phyloP scores from a whole-genome alignment of 2,888 invertebrate species.

The Apeira syringaria region DNA sequence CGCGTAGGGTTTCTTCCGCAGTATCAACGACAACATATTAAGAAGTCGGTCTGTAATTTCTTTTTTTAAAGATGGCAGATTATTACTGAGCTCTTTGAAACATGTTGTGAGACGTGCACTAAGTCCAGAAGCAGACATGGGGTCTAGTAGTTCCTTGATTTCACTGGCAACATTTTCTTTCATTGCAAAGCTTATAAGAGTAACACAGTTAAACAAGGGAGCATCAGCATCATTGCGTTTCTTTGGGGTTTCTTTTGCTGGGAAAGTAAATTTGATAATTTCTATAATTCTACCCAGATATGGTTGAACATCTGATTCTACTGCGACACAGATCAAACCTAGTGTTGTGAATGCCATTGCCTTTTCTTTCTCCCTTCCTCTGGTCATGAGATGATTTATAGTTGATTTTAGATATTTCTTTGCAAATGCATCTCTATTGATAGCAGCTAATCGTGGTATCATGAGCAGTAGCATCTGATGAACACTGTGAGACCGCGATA shows the following conservation, averaged over 20 bases:
- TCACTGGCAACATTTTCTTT: conserved; percentile 90
- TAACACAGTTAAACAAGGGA: conserved; percentile 97
- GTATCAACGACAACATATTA: conserved; percentile 94
- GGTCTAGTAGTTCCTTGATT: conserved; percentile 92
- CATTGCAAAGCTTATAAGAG: conserved; percentile 94
- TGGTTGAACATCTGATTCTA: conserved; percentile 90
- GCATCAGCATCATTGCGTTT: conserved; percentile 91
- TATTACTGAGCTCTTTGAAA: conserved; percentile 94
- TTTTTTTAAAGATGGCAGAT: conserved; percentile 93
- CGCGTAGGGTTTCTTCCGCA: conserved; percentile 93
- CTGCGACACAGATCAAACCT: conserved; percentile 96
- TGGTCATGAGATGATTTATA: conserved; percentile 90
- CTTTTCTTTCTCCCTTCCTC: conserved; percentile 93
- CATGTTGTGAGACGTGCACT: conserved; percentile 96
- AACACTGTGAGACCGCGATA: conserved; percentile 90
- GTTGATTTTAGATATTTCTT: conserved; percentile 89
- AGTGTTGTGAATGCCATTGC: conserved; percentile 95
- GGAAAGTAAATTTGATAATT: conserved; percentile 89
- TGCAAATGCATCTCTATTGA: conserved; percentile 91
- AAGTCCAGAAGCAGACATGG: conserved; percentile 96
- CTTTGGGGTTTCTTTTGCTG: conserved; percentile 90
- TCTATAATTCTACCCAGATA: conserved; percentile 94
- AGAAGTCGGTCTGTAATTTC: conserved; percentile 96
- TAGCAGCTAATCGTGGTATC: conserved; percentile 96
- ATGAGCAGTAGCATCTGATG: conserved; percentile 94